Base-by-base conservation (phyloP, 2,797 vertebrate genomes). In the Etheostoma perlongum region DNA sequence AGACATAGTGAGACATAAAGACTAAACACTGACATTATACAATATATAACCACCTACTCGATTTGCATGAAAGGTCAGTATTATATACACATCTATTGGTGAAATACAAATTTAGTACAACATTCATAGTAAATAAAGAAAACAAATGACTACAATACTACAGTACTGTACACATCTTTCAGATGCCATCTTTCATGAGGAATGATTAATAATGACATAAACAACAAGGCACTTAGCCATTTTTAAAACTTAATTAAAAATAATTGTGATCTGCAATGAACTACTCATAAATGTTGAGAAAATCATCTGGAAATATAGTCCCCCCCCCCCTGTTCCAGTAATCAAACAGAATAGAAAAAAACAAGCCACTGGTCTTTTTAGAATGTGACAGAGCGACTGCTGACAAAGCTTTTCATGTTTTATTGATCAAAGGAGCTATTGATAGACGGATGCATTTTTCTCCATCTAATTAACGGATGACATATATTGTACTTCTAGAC, bases 361-460 rank as follows among this genome's bases (percentile, higher is more conserved):
- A 15, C 48, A 54, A 36, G 3, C 4, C 21, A 3, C 11, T 15
- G 5, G 6, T 69, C 25, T 57, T 72, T 82, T 62, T 75, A 36
- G 48, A 77, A 46, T 40, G 40, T 61, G 59, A 77, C 61, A 75
- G 61, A 79, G 30, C 25, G 47, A 84, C 69, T 74, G 62, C 85
- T 87, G 72, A 91, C 84, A 83, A 84, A 88, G 77, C 72, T 66
- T 65, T 69, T 82, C 78, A 89, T 93, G 81, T 89, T 88, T 92
- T 85, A 83, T 91, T 89, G 82, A 93, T 93, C 88, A 94, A 93
- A 93, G 82, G 3, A 64, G 21, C 53, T 71, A 60, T 62, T 79
- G 84, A 88, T 85, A 49, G 80, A 78, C 11, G 8, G 62, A 71
- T 68, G 73, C 71, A 72, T 79, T 78, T 76, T 61, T 71, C 81